phyloP scores from a whole-genome alignment of 1,140 invertebrate genomes.

The Steinernema khuongi region DNA sequence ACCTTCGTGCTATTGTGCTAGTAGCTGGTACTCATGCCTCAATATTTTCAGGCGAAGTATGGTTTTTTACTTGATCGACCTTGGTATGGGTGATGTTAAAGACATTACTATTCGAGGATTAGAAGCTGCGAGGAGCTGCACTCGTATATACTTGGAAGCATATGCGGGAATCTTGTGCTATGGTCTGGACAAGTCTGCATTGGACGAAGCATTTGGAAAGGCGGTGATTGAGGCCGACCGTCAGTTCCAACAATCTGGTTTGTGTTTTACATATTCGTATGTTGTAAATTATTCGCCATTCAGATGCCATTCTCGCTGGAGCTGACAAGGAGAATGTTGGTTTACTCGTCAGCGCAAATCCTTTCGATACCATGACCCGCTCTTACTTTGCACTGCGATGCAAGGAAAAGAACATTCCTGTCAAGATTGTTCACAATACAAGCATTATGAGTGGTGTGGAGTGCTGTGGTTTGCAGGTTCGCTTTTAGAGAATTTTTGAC shows the following conservation, averaged over 20 bases:
- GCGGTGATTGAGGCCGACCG: slow-evolving; percentile 78
- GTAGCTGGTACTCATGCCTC: background rate
- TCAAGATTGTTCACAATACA: slow-evolving; percentile 87
- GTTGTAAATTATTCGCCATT: slow-evolving; percentile 27
- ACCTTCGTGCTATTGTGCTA: no score
- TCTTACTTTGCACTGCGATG: slow-evolving; percentile 86
- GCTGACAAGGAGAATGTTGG: slow-evolving; percentile 74
- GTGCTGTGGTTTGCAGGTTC: slow-evolving; percentile 81
- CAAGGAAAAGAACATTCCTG: slow-evolving; percentile 64
- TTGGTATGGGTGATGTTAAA: slow-evolving; percentile 87
- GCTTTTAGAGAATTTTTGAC: slow-evolving; percentile 17
- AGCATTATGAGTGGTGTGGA: slow-evolving; percentile 96
- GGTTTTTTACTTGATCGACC: slow-evolving; percentile 89
- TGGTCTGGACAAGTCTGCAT: slow-evolving; percentile 44
- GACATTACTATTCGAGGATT: slow-evolving; percentile 94
- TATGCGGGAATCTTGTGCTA: slow-evolving; percentile 83
- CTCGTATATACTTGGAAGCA: slow-evolving; percentile 83
- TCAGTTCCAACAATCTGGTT: slow-evolving; percentile 73
- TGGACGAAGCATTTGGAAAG: slow-evolving; percentile 63
- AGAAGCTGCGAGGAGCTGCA: slow-evolving; percentile 73
- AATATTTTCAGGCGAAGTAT: slow-evolving; percentile 25
- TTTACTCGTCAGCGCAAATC: slow-evolving; percentile 82
- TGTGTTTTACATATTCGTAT: background rate
- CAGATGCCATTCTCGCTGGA: slow-evolving; percentile 74
- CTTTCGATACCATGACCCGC: slow-evolving; percentile 83